Base-by-base conservation (phyloP, 2,113 vertebrate genomes). In the Rhinopomastus cyanomelas region DNA sequence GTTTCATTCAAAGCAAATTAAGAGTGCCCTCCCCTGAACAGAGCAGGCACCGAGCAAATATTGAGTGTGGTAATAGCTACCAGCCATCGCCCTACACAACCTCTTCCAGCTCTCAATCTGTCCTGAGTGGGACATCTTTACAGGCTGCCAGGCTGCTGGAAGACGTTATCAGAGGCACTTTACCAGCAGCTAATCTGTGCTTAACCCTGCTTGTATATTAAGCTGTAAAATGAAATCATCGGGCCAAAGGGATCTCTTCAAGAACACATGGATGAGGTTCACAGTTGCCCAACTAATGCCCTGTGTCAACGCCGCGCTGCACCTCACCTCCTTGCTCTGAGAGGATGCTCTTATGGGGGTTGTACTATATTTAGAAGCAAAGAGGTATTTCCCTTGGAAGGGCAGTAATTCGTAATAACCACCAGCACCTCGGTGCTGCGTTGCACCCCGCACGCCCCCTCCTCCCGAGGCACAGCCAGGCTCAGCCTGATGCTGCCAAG, bases 1-100 rank as follows among this genome's bases (percentile, higher is more conserved):
- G n/a, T n/a, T 87, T 32, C 39, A 78, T 68, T 83, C 75, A 62
- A 91, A 84, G 55, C 48, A 88, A 84, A 87, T 73, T 66, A 48
- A 34, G 23, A 57, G n/a, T 62, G 8, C 51, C 34, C 46, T 65
- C 21, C 51, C 19, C 12, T 69, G 42, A 93, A 84, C 65, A 80
- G 73, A 76, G 22, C 27, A 83, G 30, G 17, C 48, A 85, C 4
- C 2, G 1, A 23, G 19, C 20, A 91, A 91, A 88, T 60, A 74
- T 61, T 81, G n/a, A n/a, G 9, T 22, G 5, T 0, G 0, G 86
- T 55, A 92, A 92, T 13, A 89, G 51, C 61, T 91, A 27, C 32
- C 42, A 91, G n/a, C 34, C n/a, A 55, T 53, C 75, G 85, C 76
- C 81, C 92, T 57, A 71, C 75, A 94, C 0, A 4, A 90, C 21